Percentiles rank a stretch among this genome's conserved stretches.
Conservation (phyloP, 2,888 invertebrate genomes). For the Eupithecia dodoneata region DNA sequence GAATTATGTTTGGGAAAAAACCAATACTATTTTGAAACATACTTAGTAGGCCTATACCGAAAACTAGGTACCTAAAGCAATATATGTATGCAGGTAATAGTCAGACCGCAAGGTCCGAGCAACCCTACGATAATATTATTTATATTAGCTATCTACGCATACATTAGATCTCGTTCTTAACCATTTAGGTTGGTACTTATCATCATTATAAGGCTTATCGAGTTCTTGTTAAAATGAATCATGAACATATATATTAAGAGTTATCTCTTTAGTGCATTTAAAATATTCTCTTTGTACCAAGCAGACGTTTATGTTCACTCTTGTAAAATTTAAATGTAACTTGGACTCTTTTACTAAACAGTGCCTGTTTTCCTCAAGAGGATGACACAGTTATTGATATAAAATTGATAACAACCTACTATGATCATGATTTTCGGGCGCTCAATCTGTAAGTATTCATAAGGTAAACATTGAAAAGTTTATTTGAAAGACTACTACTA, state of each 20-base stretch:
- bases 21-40: no score
- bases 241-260: background rate
- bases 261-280: background rate
- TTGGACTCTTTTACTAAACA: background rate
- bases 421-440: background rate
- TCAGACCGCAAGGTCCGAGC: no score
- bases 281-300: background rate
- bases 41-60: no score
- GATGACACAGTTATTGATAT: background rate
- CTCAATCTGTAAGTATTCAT: background rate
- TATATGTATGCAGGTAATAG: no score
- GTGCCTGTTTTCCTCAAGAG: background rate
- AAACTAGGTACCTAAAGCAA: no score
- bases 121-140: no score
- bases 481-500: no score
- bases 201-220: background rate
- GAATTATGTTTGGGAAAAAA: no score
- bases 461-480: no score
- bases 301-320: background rate
- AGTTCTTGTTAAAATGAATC: background rate
- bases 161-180: background rate
- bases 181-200: background rate
- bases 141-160: background rate
- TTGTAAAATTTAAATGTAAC: background rate
- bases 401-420: background rate